phyloP scores from a whole-genome alignment of 1,140 invertebrate genomes.

The Saccostrea cuccullata region DNA sequence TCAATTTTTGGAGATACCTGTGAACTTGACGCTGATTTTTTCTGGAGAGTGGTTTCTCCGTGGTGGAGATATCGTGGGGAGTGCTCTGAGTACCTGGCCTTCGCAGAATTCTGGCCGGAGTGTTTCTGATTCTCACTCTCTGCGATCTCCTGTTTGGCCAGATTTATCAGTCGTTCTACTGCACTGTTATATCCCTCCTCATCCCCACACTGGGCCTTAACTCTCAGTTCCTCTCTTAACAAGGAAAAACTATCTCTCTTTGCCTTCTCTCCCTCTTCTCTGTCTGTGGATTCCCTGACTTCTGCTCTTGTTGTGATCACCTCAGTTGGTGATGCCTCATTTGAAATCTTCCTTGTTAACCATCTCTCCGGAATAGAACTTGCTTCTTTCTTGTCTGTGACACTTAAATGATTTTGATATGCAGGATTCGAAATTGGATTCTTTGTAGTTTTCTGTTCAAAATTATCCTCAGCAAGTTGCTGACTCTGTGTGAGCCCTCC shows the following conservation, averaged over 20 bases:
- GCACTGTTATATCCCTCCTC: constrained; percentile 47
- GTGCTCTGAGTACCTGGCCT: background rate
- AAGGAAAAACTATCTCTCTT: constrained; percentile 1
- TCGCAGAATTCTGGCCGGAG: background rate
- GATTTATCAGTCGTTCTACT: constrained; percentile 49
- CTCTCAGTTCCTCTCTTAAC: constrained; percentile 30
- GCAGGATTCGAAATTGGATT: background rate
- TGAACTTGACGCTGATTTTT: background rate
- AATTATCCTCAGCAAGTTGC: background rate
- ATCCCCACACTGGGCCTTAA: constrained; percentile 1
- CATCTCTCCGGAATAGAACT: background rate
- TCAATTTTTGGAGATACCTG: background rate
- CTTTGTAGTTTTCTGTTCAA: background rate
- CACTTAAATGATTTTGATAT: background rate
- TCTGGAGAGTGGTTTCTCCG: background rate
- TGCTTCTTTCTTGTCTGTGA: background rate
- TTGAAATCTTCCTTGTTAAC: background rate
- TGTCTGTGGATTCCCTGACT: background rate
- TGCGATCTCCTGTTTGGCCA: constrained; percentile 54
- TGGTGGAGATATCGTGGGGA: background rate
- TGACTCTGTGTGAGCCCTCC: background rate
- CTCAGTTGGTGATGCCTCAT: background rate
- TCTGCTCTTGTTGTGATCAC: background rate
- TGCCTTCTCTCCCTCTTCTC: background rate
- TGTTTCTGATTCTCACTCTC: constrained; percentile 40